These are phyloP conservation scores for Morpho deidamia DNA, from an alignment of 2,888 invertebrate species.

Conservation along the genomic window DNA sequence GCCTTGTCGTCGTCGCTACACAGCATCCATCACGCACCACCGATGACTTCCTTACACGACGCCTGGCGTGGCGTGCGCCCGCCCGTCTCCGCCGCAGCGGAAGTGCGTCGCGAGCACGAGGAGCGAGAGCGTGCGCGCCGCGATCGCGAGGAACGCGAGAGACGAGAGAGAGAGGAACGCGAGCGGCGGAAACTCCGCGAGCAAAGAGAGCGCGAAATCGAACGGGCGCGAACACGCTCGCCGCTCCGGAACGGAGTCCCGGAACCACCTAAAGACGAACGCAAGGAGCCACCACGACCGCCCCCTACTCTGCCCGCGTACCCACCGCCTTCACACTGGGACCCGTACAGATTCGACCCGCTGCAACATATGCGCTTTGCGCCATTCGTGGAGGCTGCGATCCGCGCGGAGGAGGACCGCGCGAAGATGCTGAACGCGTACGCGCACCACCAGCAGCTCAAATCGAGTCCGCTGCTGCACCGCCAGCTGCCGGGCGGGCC, in stretches of 20 bases:
- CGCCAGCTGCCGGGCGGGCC: constrained; percentile 67
- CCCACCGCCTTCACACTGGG: constrained; percentile 79
- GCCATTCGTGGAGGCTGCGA: constrained; percentile 87
- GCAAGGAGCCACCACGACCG: constrained; percentile 73
- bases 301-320: constrained; percentile 75
- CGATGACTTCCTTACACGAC: constrained; percentile 60
- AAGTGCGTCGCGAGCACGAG: constrained; percentile 62
- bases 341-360: constrained; percentile 86
- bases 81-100: constrained; percentile 51
- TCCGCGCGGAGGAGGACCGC: constrained; percentile 87
- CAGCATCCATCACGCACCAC: constrained; percentile 63
- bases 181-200: constrained; percentile 78
- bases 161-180: constrained; percentile 76
- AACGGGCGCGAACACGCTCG: constrained; percentile 83
- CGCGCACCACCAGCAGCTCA: constrained; percentile 79
- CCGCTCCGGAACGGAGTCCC: constrained; percentile 85
- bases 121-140: constrained; percentile 75
- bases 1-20: constrained; percentile 67
- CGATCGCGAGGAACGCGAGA: constrained; percentile 81
- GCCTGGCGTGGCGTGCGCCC: constrained; percentile 55
- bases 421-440: constrained; percentile 87
- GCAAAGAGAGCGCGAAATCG: constrained; percentile 77
- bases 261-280: constrained; percentile 62
- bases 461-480: constrained; percentile 65
- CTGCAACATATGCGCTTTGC: constrained; percentile 84